Percentiles rank a stretch among this genome's conserved stretches.
These are phyloP conservation scores for Heterodera filipjevi DNA, from an alignment of 2,888 invertebrate species.

Conservation along the genomic window DNA sequence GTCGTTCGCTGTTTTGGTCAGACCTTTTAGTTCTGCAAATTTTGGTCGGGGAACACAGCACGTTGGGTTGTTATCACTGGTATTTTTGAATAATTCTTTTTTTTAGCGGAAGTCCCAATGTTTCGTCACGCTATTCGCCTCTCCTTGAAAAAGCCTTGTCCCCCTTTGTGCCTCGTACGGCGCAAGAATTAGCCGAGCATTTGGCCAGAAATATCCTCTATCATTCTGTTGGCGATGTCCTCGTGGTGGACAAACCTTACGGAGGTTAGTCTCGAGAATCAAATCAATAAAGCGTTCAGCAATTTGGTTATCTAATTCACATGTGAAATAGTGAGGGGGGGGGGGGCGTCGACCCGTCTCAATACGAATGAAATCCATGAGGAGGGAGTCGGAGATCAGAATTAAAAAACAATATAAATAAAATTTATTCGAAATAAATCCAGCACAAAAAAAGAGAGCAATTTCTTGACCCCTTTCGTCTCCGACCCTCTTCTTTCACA, in stretches of 20 bases:
- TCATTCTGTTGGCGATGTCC: slow-evolving; percentile 22
- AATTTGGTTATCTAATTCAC: too few species aligned
- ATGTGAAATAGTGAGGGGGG: too few species aligned
- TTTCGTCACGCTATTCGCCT: background rate
- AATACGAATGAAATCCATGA: too few species aligned
- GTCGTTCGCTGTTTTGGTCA: background rate
- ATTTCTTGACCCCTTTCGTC: too few species aligned
- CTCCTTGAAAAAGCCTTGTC: slow-evolving; percentile 13
- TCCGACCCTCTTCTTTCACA: too few species aligned
- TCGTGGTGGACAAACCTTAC: slow-evolving; percentile 32
- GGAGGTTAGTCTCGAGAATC: slow-evolving; percentile 24
- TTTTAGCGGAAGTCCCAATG: background rate
- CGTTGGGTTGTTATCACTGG: background rate
- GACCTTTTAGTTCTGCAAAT: background rate
- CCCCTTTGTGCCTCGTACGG: background rate
- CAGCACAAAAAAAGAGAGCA: too few species aligned
- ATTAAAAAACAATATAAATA: too few species aligned
- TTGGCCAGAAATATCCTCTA: slow-evolving; percentile 18
- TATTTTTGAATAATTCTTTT: background rate
- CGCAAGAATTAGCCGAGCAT: background rate
- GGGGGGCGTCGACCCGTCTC: too few species aligned
- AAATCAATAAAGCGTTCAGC: too few species aligned
- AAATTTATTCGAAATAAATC: too few species aligned
- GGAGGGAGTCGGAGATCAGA: too few species aligned
- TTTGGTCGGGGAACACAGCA: background rate